Conservation (phyloP, 2,888 invertebrate species). For the Drosophila atripex region DNA sequence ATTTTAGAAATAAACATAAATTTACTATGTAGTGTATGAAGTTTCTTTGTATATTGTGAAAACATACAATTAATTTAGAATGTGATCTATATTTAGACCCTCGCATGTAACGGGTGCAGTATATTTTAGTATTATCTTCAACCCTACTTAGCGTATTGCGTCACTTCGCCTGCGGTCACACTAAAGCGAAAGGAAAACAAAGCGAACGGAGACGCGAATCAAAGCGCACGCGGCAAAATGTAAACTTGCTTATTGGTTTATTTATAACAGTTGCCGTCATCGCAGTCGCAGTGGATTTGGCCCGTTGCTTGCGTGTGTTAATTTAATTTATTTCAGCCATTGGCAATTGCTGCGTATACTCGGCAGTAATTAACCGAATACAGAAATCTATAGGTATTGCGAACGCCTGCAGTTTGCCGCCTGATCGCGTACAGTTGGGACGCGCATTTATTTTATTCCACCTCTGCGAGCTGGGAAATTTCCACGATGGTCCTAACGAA, state of each 20-base stretch:
- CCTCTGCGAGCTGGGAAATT: slow-evolving; percentile 65
- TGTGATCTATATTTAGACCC: slow-evolving; percentile 9
- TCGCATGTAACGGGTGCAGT: background rate
- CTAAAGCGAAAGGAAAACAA: slow-evolving; percentile 42
- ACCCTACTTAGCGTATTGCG: background rate
- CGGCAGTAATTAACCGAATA: slow-evolving; percentile 50
- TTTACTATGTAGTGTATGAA: no score
- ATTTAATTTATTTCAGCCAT: slow-evolving; percentile 60
- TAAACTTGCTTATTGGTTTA: slow-evolving; percentile 61
- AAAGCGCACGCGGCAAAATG: slow-evolving; percentile 54
- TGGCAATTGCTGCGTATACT: slow-evolving; percentile 58
- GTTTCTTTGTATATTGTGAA: no score
- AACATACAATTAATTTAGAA: no score
- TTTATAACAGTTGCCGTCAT: slow-evolving; percentile 77
- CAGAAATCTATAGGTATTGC: slow-evolving; percentile 36
- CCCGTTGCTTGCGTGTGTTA: slow-evolving; percentile 53
- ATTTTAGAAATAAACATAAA: no score
- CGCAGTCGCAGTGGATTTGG: slow-evolving; percentile 33
- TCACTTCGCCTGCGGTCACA: slow-evolving; percentile 3
- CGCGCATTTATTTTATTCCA: slow-evolving; percentile 44
- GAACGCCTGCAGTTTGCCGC: slow-evolving; percentile 49
- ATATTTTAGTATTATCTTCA: slow-evolving; percentile 4
- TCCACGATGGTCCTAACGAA: slow-evolving; percentile 82
- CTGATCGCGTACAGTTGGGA: slow-evolving; percentile 53
- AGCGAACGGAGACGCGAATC: slow-evolving; percentile 35